These are phyloP conservation scores for Rhabditophanes sp. DNA, from an alignment of 2,888 invertebrate genomes.

Conservation along the genomic window DNA sequence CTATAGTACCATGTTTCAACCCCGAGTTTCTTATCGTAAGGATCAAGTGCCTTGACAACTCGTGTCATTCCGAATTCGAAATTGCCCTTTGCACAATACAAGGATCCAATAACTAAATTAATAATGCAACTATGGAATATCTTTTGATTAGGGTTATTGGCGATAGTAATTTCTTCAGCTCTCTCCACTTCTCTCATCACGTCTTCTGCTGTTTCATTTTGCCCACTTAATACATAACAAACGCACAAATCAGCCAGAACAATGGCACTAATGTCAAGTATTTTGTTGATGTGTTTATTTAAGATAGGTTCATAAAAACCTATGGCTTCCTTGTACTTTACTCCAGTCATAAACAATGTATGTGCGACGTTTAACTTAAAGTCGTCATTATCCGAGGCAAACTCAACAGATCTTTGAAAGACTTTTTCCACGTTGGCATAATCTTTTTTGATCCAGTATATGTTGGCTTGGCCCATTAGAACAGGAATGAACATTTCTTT, in stretches of 20 bases:
- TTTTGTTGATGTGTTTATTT: constrained; percentile 70
- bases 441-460: constrained; percentile 80
- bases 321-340: constrained; percentile 89
- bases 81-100: constrained; percentile 95
- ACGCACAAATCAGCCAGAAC: constrained; percentile 94
- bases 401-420: constrained; percentile 66
- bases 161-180: constrained; percentile 79
- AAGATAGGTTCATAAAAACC: constrained; percentile 96
- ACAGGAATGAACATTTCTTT: constrained; percentile 71
- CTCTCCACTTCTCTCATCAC: constrained; percentile 95
- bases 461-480: constrained; percentile 96
- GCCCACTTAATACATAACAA: constrained; percentile 94
- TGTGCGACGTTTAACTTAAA: constrained; percentile 97
- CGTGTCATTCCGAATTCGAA: constrained; percentile 95
- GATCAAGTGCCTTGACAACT: constrained; percentile 86
- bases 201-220: constrained; percentile 94
- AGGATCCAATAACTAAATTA: constrained; percentile 89
- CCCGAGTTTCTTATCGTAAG: constrained; percentile 78
- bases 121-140: constrained; percentile 90
- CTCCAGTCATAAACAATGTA: constrained; percentile 85
- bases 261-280: constrained; percentile 85
- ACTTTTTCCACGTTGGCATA: constrained; percentile 62
- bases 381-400: constrained; percentile 85
- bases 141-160: constrained; percentile 81
- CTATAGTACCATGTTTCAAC: constrained; percentile 73